phyloP scores from a whole-genome alignment of 2,797 vertebrate species.

The Tapera naevia region DNA sequence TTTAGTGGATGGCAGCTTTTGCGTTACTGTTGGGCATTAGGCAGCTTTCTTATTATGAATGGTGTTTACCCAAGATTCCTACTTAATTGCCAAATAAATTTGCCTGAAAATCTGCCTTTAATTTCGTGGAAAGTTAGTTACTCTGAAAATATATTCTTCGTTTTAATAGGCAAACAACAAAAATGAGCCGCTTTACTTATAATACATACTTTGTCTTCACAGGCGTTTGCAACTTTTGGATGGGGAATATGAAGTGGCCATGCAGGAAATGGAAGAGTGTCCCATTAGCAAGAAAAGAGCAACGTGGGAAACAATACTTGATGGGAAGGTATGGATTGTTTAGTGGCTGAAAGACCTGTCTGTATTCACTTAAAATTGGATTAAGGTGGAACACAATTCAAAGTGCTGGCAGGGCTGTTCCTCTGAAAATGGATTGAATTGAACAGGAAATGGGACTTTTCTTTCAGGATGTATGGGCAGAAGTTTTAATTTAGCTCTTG shows the following conservation, averaged over 20 bases:
- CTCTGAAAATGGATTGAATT: background rate
- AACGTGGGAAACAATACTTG: constrained; percentile 98
- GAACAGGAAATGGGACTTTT: background rate
- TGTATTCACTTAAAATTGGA: background rate
- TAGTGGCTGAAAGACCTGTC: background rate
- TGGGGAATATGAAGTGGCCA: constrained; percentile 98
- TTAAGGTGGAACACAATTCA: background rate
- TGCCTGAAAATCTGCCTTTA: background rate
- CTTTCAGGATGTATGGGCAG: background rate
- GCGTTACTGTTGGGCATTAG: background rate
- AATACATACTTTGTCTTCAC: background rate
- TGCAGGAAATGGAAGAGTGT: constrained; percentile 98
- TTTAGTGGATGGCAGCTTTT: background rate
- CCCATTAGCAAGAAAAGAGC: constrained; percentile 97
- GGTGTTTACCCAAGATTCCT: background rate
- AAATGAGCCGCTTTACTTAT: background rate
- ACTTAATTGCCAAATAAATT: background rate
- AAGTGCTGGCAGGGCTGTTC: background rate
- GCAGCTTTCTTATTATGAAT: background rate
- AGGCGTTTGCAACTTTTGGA: constrained; percentile 96
- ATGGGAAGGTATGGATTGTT: constrained; percentile 87
- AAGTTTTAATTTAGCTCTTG: background rate
- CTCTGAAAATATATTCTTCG: background rate
- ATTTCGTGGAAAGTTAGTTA: background rate
- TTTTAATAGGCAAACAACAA: background rate